Conservation (phyloP, 92 coral and sea anemone genomes). For the Siderastrea radians region DNA sequence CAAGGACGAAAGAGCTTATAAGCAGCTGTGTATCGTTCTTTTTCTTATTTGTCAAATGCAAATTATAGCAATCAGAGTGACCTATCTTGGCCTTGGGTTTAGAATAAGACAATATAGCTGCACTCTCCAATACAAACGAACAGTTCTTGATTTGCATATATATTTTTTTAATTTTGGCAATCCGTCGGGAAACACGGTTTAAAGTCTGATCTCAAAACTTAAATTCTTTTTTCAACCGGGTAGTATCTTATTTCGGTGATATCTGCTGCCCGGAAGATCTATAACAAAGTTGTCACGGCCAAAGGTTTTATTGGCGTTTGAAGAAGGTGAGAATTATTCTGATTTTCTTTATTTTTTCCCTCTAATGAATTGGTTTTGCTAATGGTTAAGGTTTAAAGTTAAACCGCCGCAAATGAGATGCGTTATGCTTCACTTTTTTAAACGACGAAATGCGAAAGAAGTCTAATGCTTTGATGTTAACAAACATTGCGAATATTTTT, state of each 20-base stretch:
- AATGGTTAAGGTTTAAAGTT: neutral
- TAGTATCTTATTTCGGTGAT: neutral
- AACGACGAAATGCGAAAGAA: neutral
- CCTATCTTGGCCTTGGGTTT: neutral
- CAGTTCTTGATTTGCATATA: neutral
- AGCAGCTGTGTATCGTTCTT: neutral
- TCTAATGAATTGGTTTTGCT: neutral
- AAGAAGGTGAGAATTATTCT: neutral
- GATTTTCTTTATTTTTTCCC: neutral
- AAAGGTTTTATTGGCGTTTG: neutral
- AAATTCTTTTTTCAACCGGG: neutral
- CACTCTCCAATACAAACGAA: neutral
- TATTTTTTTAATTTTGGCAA: neutral
- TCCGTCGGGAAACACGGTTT: neutral
- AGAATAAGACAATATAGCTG: neutral
- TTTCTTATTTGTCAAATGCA: neutral
- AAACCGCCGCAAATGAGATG: neutral
- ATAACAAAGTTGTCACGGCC: neutral
- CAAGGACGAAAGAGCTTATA: too few species aligned
- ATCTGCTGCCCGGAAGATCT: neutral
- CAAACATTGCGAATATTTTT: too few species aligned
- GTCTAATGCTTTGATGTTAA: neutral
- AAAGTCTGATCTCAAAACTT: neutral
- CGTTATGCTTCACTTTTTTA: neutral
- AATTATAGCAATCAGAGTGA: neutral